These are phyloP conservation scores for Columbina picui DNA, from an alignment of 2,113 vertebrate species.

Conservation along the genomic window DNA sequence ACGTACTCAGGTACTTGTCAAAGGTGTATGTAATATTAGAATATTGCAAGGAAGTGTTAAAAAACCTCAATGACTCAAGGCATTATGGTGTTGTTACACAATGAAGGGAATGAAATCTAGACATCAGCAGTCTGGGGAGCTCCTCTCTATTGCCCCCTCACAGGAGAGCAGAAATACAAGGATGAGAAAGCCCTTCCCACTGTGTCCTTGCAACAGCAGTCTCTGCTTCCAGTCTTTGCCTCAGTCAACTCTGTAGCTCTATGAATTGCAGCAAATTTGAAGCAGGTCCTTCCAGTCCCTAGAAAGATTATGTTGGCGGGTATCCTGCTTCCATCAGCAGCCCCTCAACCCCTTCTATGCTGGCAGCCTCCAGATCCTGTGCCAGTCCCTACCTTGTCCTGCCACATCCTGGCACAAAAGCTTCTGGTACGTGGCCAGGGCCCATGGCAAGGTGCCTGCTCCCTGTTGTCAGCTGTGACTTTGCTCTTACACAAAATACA, in stretches of 20 bases:
- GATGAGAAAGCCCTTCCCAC: background rate
- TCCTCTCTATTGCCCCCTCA: background rate
- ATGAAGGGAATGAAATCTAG: background rate
- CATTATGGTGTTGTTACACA: background rate
- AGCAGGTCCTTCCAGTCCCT: background rate
- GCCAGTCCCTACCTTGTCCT: background rate
- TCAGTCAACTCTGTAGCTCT: background rate
- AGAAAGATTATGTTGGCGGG: accelerated
- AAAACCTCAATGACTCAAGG: background rate
- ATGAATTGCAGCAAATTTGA: background rate
- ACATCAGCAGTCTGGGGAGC: accelerated
- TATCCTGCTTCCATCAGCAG: background rate
- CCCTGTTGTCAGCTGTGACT: background rate
- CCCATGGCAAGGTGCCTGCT: background rate
- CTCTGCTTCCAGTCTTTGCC: background rate
- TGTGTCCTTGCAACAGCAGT: background rate
- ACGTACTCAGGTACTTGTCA: background rate
- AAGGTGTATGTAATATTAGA: background rate
- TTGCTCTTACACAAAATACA: background rate
- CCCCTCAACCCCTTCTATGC: accelerated
- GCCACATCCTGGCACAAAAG: background rate
- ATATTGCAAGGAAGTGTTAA: background rate
- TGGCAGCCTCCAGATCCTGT: background rate
- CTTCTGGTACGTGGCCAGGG: no score
- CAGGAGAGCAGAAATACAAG: background rate